These are phyloP conservation scores for Paralichthys olivaceus DNA, from an alignment of 2,113 vertebrate species.

Conservation along the genomic window DNA sequence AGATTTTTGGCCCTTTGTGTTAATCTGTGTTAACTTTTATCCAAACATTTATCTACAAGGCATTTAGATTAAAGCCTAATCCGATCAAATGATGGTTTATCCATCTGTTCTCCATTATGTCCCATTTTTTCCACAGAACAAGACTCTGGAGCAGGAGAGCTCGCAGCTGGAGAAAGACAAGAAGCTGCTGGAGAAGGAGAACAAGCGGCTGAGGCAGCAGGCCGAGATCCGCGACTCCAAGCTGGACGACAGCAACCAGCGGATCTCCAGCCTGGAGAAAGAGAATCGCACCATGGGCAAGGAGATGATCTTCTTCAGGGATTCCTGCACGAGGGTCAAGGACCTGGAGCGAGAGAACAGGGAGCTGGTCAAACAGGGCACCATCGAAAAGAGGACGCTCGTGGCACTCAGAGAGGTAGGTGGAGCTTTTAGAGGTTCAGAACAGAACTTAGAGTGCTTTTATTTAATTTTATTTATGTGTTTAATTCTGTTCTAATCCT, in stretches of 20 bases:
- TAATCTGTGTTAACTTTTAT: slow-evolving; percentile 27
- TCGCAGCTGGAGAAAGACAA: slow-evolving; percentile 96
- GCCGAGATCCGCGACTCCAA: slow-evolving; percentile 95
- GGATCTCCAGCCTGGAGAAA: slow-evolving; percentile 90
- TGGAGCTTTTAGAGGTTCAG: background rate
- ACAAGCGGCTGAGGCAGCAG: slow-evolving; percentile 95
- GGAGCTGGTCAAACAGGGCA: slow-evolving; percentile 92
- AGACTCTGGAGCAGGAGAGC: slow-evolving; percentile 92
- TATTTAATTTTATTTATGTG: background rate
- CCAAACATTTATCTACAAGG: background rate
- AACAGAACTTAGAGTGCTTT: too few relatives aligned
- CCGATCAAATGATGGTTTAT: slow-evolving; percentile 24
- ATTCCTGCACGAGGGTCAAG: slow-evolving; percentile 90
- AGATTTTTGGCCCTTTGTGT: slow-evolving; percentile 1
- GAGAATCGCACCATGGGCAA: slow-evolving; percentile 93
- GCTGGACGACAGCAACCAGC: slow-evolving; percentile 91
- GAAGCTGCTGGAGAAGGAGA: slow-evolving; percentile 97
- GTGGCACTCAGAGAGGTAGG: slow-evolving; percentile 92
- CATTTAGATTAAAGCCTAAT: slow-evolving; percentile 18
- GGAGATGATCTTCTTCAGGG: slow-evolving; percentile 91
- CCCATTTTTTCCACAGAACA: slow-evolving; percentile 73
- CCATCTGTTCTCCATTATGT: slow-evolving; percentile 3
- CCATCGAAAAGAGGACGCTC: slow-evolving; percentile 97
- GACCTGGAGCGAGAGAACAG: slow-evolving; percentile 96
- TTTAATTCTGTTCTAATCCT: too few relatives aligned